Percentiles rank a stretch among this genome's conserved stretches.
Conservation (phyloP, 2,888 invertebrate species). For the Cordilura impudica region DNA sequence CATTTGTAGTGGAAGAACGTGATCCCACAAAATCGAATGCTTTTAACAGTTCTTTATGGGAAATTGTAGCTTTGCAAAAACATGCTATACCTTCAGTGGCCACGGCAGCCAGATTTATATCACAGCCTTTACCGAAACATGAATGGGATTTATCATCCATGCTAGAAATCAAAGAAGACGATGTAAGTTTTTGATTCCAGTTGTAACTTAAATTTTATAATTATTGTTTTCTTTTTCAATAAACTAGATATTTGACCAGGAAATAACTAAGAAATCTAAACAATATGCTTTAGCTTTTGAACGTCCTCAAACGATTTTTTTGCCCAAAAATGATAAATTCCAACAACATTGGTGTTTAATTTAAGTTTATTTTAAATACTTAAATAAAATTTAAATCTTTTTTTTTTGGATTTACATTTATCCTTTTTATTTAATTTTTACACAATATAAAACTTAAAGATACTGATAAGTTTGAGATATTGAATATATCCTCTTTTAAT, state of each 20-base stretch:
- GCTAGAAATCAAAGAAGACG: conserved; percentile 83
- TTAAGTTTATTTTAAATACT: too few relatives aligned
- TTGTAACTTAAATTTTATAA: neutral
- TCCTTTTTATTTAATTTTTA: too few relatives aligned
- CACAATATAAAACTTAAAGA: too few relatives aligned
- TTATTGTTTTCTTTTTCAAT: conserved; percentile 52
- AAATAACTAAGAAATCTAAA: conserved; percentile 86
- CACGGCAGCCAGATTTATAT: conserved; percentile 85
- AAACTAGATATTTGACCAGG: conserved; percentile 87
- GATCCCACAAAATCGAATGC: conserved; percentile 90
- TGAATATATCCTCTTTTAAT: too few relatives aligned
- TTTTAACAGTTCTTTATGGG: conserved; percentile 94
- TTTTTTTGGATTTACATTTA: too few relatives aligned
- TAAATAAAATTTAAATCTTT: too few relatives aligned
- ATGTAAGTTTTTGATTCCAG: conserved; percentile 77
- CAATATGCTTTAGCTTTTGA: conserved; percentile 88
- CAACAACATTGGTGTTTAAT: conserved; percentile 83
- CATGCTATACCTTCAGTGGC: conserved; percentile 86
- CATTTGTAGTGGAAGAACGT: conserved; percentile 89
- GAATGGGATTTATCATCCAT: conserved; percentile 85
- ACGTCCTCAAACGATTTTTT: conserved; percentile 82
- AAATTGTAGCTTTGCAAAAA: conserved; percentile 87
- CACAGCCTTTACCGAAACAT: conserved; percentile 82
- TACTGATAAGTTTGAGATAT: too few relatives aligned
- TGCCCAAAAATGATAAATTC: conserved; percentile 82